Evolutionary conservation across 2,888 invertebrate genomes (phyloP), one percentile per base, ranked within the genome.

Genomic region (Acronicta aceris): DNA sequence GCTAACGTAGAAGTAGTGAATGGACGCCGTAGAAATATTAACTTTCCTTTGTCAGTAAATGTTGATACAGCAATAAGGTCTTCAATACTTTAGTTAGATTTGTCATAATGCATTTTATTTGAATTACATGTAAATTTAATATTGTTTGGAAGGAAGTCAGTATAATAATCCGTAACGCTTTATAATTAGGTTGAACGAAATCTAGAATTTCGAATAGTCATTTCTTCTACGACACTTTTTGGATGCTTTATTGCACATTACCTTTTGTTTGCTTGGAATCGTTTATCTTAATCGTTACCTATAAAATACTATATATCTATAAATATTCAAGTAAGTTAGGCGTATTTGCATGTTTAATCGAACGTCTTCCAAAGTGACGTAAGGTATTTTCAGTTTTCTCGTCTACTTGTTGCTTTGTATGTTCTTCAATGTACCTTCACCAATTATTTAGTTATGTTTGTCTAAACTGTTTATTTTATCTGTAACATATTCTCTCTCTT

Each of bases 291-390:
- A 67, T 76, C 66, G 65, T 82, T 81, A 82, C 74, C 83, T 83
- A 81, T 82, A 81, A 76, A 81, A 76, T 84, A 87, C 78, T 84
- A 76, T 85, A 76, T 87, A 88, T 74, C 80, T 84, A 81, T 84
- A 86, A 66, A 85, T 87, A 86, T 81, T 78, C 81, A 81, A 79
- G 86, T 94, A 93, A 93, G 92, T 85, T 93, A 93, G 90, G 71
- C 71, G 76, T 92, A 92, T 89, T 89, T 85, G 89, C 92, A 89
- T 91, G 85, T 90, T 89, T 92, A 92, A 94, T 94, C 93, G 84
- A 89, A 92, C 93, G 94, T 94, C 94, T 94, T 94, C 94, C 94
- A 94, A 91, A 86, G 92, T 92, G 94, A 93, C 94, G 94, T 93
- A 90, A 93, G 89, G 84, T 85, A 74, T 81, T 66, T 63, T 81